Evolutionary conservation across 30 jellyfish, hydroid and myxozoan species (phyloP).

Genomic region (Chrysaora quinquecirrha): DNA sequence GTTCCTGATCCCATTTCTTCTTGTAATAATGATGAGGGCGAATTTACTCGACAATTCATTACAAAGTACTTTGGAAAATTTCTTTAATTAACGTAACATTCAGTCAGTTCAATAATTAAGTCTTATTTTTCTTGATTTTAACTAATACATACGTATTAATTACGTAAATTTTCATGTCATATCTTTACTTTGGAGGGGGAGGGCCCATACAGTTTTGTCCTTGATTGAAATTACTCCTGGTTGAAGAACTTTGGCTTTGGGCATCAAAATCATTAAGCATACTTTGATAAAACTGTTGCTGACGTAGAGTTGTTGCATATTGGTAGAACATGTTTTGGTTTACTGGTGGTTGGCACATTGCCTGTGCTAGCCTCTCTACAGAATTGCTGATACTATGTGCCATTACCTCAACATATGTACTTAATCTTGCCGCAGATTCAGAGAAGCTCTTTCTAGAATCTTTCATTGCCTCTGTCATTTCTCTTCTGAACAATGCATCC

Average conservation of each 20-base stretch:
- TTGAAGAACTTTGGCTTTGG: background rate
- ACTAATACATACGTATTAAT: too few species aligned
- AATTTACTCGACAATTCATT: background rate
- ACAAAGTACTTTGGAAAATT: slow-evolving; percentile 4
- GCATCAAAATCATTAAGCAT: background rate
- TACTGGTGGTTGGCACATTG: background rate
- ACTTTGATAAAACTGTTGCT: background rate
- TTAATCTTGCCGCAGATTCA: background rate
- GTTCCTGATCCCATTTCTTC: slow-evolving; percentile 6
- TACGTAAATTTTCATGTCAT: background rate
- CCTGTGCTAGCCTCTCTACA: background rate
- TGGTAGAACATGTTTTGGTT: background rate
- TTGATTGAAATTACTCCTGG: background rate
- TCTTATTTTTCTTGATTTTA: background rate
- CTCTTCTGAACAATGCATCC: background rate
- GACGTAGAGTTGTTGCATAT: background rate
- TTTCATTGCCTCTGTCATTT: background rate
- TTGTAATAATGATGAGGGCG: slow-evolving; percentile 13
- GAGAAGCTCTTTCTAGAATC: background rate
- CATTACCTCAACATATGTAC: background rate
- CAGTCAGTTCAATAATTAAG: background rate
- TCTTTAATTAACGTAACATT: background rate
- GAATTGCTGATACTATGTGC: background rate
- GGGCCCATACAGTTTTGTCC: background rate
- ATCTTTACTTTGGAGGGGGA: background rate